Evolutionary conservation across 2,797 vertebrate genomes (phyloP).

Genomic region (Sebastes kiyomatsui): DNA sequence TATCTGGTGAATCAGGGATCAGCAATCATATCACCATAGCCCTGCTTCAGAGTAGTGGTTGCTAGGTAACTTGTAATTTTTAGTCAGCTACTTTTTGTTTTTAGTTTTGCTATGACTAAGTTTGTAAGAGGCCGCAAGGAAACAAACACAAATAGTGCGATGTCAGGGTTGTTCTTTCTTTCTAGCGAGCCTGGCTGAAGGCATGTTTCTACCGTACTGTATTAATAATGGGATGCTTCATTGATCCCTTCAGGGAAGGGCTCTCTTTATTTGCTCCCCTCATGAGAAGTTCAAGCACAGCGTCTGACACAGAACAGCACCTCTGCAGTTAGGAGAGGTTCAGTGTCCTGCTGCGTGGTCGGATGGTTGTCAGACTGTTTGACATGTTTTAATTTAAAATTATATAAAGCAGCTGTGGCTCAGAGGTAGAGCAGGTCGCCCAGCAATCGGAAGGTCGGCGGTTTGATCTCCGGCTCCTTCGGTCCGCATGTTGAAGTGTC

Average conservation of each 20-base stretch:
- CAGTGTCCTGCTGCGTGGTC: background rate
- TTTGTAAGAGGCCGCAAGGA: background rate
- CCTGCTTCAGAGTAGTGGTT: background rate
- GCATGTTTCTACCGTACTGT: background rate
- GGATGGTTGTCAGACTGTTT: background rate
- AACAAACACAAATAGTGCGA: background rate
- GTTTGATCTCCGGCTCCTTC: too few species aligned
- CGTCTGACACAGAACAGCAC: background rate
- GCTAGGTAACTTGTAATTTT: conserved; percentile 41
- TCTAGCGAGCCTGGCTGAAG: background rate
- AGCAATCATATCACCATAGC: background rate
- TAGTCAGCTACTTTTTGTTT: background rate
- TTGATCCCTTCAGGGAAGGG: background rate
- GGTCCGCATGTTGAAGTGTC: too few species aligned
- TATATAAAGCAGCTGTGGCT: too few species aligned
- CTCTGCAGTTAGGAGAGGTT: background rate
- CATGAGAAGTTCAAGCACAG: background rate
- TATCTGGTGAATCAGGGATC: background rate
- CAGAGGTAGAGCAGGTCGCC: too few species aligned
- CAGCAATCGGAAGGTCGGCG: too few species aligned
- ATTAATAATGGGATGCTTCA: background rate
- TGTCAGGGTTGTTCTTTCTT: background rate
- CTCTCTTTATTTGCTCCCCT: background rate
- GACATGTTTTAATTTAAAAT: background rate
- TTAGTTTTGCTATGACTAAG: background rate